Evolutionary conservation across 2,888 invertebrate genomes (phyloP).

Genomic region (Fissipunctia ypsillon): DNA sequence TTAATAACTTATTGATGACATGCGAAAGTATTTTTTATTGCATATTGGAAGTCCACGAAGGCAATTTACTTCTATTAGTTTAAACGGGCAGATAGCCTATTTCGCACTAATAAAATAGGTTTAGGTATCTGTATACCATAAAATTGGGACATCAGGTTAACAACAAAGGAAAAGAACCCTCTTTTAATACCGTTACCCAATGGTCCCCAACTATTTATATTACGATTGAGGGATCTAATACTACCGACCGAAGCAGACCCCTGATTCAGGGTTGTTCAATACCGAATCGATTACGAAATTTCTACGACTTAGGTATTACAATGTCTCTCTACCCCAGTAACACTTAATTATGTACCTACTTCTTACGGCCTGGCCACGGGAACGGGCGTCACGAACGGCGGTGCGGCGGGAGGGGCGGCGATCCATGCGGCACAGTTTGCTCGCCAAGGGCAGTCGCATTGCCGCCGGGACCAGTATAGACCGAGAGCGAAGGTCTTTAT

Average conservation of each 20-base stretch:
- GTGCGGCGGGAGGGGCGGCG: too few relatives aligned
- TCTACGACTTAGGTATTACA: background rate
- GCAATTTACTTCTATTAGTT: background rate
- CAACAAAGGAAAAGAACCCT: slow-evolving; percentile 28
- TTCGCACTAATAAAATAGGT: slow-evolving; percentile 15
- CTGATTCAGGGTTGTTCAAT: background rate
- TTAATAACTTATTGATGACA: background rate
- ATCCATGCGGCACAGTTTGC: too few relatives aligned
- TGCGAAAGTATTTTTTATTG: background rate
- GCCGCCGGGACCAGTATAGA: too few relatives aligned
- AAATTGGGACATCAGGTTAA: slow-evolving; percentile 26
- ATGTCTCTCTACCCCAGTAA: background rate
- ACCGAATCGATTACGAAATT: background rate
- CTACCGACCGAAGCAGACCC: background rate
- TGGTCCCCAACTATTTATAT: slow-evolving; percentile 34
- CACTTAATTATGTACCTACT: background rate
- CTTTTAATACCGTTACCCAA: too few relatives aligned
- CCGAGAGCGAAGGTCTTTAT: too few relatives aligned
- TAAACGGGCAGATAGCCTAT: background rate
- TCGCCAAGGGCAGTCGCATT: too few relatives aligned
- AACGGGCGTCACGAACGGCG: too few relatives aligned
- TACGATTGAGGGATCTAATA: slow-evolving; percentile 15
- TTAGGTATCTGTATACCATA: slow-evolving; percentile 7
- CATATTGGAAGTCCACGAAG: background rate
- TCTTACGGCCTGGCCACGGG: too few relatives aligned